Evolutionary conservation across 2,797 vertebrate genomes (phyloP), one percentile per base, ranked within the genome.

Genomic region (Hafferia zeledoni): DNA sequence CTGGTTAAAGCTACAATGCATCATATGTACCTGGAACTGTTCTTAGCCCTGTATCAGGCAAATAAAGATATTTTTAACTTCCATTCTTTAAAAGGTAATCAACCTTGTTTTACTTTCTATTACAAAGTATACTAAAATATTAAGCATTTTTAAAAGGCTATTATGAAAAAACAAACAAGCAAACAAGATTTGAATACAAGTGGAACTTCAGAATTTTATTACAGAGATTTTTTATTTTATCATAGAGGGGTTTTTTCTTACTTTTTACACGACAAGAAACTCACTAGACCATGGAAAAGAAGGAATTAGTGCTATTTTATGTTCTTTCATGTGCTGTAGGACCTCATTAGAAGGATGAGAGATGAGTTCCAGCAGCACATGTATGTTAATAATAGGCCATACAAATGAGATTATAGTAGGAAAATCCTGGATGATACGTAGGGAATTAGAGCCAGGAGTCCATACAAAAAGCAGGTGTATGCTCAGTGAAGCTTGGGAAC

Each of bases 391-490:
- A 92, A 92, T 64, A 89, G 64, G 81, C 75, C 69, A 52, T 60
- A 89, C 75, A 93, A 89, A 94, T 90, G 64, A 92, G 83, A 91
- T 92, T 85, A 89, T 67, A 87, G 44, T 57, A 89, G 83, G 67
- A 91, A 50, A 89, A 93, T 70, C 87, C 43, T 89, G 50, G 35
- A 67, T 87, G 65, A 63, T 63, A 67, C 33, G 30, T 3, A 56
- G 44, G 65, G 75, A 83, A 71, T 95, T 92, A 91, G 76, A 90
- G 47, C 23, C 78, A 41, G 46, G 46, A 75, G 63, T 41, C 33
- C 49, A 53, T 23, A 11, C 47, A 10, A 59, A 84, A 77, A 65
- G 39, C 55, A 61, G 23, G 13, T 13, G 31, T 50, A 27, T 49
- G 39, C 23, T 50, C 49, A 47, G 11, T 60, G 70, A 77, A 2